These are phyloP conservation scores for Camelus bactrianus DNA, from an alignment of 2,113 vertebrate genomes.

Conservation along the genomic window DNA sequence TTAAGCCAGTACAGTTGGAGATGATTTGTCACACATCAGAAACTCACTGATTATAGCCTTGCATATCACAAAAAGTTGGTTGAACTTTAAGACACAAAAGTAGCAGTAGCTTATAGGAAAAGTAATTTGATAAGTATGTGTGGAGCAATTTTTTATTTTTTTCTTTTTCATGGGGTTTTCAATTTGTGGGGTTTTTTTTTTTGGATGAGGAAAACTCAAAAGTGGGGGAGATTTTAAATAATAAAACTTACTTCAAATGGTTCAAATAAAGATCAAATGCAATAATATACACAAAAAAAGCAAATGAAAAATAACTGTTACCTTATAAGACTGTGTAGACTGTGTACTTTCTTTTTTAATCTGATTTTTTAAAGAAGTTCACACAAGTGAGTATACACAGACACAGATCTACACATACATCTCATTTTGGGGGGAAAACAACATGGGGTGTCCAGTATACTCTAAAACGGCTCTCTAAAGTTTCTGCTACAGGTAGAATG, in stretches of 20 bases:
- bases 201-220: constrained; percentile 17
- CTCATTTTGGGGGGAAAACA: not conserved
- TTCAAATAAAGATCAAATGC: constrained; percentile 34
- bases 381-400: not conserved
- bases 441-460: not conserved
- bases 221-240: not conserved
- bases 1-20: not conserved
- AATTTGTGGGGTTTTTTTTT: not conserved
- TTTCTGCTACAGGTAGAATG: not conserved
- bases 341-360: not conserved
- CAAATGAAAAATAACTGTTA: not conserved
- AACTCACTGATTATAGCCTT: not conserved
- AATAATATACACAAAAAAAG: not conserved
- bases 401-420: not conserved
- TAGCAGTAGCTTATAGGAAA: not conserved
- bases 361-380: not conserved
- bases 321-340: not conserved
- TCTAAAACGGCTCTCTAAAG: not conserved
- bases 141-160: not conserved
- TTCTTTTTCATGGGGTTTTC: not conserved
- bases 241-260: not conserved
- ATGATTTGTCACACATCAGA: not conserved
- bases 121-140: not conserved
- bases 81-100: not conserved
- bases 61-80: not conserved